Percentiles rank a stretch among this genome's conserved stretches.
Conservation (phyloP, 1,140 invertebrate species). For the Artemia franciscana region DNA sequence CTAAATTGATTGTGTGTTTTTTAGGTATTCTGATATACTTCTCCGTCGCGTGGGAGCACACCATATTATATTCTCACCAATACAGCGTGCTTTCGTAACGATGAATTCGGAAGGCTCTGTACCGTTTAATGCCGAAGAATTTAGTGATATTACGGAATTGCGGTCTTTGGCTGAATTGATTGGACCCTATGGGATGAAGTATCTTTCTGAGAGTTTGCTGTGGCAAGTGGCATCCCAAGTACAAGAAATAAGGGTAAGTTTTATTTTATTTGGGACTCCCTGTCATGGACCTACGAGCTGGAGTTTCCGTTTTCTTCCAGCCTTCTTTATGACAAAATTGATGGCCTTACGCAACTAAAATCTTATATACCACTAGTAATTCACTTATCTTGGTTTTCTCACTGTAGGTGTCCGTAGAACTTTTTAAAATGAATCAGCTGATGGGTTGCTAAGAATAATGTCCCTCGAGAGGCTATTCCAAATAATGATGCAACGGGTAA, state of each 20-base stretch:
- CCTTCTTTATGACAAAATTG: too few species aligned
- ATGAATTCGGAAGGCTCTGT: constrained; percentile 61
- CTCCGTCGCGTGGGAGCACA: constrained; percentile 75
- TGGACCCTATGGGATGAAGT: constrained; percentile 94
- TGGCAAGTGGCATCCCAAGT: constrained; percentile 96
- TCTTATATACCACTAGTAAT: too few species aligned
- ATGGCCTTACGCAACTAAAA: too few species aligned
- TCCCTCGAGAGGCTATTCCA: too few species aligned
- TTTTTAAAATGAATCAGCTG: too few species aligned
- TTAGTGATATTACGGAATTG: constrained; percentile 92
- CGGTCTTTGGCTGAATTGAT: constrained; percentile 86
- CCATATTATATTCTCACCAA: constrained; percentile 86
- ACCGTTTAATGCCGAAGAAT: constrained; percentile 90
- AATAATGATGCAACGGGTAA: too few species aligned
- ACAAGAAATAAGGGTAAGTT: constrained; percentile 53
- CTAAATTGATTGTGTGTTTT: not conserved
- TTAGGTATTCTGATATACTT: constrained; percentile 75
- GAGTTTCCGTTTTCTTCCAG: too few species aligned
- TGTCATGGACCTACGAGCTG: too few species aligned
- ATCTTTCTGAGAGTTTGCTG: constrained; percentile 86
- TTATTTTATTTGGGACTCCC: constrained; percentile 1
- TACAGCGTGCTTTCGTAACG: constrained; percentile 87
- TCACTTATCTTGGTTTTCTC: too few species aligned
- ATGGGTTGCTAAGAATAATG: too few species aligned
- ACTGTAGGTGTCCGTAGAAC: too few species aligned